Conservation (phyloP, 2,113 vertebrate species). For the Siniperca knerii region DNA sequence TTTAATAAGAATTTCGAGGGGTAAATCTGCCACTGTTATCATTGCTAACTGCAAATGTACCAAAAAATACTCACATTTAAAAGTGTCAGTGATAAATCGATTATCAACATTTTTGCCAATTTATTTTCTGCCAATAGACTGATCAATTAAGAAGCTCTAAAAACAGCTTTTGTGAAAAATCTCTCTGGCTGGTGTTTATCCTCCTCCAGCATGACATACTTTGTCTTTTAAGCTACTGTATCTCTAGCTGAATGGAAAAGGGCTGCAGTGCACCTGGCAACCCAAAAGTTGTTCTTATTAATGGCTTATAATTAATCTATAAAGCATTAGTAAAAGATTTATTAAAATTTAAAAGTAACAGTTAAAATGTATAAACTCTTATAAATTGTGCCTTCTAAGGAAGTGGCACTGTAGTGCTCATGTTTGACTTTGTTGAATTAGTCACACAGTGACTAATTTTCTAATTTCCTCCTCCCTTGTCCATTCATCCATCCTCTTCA, state of each 20-base stretch:
- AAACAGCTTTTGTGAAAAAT: neutral
- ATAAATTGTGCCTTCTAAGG: neutral
- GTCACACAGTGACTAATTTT: slow-evolving; percentile 37
- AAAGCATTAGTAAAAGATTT: neutral
- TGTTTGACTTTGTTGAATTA: slow-evolving; percentile 16
- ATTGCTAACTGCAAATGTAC: neutral
- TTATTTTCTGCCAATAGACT: neutral
- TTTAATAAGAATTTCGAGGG: neutral
- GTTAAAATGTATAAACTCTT: neutral
- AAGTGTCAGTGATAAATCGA: no score
- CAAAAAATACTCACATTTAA: neutral
- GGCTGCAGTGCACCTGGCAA: neutral
- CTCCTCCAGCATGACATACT: neutral
- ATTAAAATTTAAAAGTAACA: neutral
- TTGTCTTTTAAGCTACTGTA: neutral
- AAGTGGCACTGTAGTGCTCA: neutral
- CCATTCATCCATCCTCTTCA: slow-evolving; percentile 29
- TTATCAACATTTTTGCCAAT: neutral
- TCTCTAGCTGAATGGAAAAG: neutral
- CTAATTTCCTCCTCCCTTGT: slow-evolving; percentile 11
- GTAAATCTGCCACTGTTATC: neutral
- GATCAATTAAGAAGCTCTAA: neutral
- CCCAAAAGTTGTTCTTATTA: neutral
- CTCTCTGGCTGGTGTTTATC: neutral
- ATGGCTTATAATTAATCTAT: neutral